Percentiles rank a stretch among this genome's conserved stretches.
Conservation (phyloP, 2,888 invertebrate genomes). For the Heliconius ethilla region DNA sequence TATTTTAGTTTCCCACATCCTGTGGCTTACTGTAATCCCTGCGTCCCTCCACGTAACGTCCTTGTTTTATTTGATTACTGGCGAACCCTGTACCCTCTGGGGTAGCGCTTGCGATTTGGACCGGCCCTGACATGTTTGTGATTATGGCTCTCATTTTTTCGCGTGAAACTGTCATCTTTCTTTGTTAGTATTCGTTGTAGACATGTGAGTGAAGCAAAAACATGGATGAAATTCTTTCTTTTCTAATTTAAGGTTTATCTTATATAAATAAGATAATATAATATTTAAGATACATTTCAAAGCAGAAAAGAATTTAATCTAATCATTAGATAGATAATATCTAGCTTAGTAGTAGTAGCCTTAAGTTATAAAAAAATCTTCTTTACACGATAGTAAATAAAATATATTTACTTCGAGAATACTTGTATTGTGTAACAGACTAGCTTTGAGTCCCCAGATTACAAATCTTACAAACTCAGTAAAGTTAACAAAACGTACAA, state of each 20-base stretch:
- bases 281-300: background rate
- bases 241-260: background rate
- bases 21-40: conserved; percentile 45
- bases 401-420: too few species aligned
- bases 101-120: conserved; percentile 36
- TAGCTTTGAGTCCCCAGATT: too few species aligned
- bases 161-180: conserved; percentile 44
- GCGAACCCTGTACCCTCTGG: conserved; percentile 44
- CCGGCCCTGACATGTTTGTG: conserved; percentile 47
- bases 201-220: conserved; percentile 12
- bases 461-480: conserved; percentile 6
- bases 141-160: conserved; percentile 46
- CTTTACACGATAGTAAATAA: too few species aligned
- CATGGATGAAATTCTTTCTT: background rate
- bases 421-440: too few species aligned
- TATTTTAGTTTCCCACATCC: conserved; percentile 43
- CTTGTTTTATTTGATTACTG: conserved; percentile 51
- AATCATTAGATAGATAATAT: background rate
- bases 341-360: background rate
- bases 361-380: too few species aligned
- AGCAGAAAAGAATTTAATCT: background rate
- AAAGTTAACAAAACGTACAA: conserved; percentile 6
- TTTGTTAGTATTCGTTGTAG: conserved; percentile 31
- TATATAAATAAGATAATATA: too few species aligned
- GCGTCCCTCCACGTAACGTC: conserved; percentile 46